These are phyloP conservation scores for Phoebastria nigripes DNA, from an alignment of 2,797 vertebrate species.

Conservation along the genomic window DNA sequence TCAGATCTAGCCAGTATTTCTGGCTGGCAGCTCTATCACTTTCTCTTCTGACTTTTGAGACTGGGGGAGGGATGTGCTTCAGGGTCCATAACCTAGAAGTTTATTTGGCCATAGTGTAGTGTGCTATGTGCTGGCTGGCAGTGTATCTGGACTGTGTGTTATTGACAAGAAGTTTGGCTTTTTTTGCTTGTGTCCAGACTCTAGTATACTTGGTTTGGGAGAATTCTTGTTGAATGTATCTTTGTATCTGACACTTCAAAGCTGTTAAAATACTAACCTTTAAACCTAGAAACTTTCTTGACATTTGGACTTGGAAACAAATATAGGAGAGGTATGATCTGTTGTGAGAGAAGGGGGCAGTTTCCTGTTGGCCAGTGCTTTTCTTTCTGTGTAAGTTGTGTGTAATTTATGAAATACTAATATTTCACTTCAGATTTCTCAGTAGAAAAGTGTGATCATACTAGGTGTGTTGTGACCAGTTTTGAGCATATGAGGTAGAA, in stretches of 20 bases:
- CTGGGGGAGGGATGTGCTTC: neutral
- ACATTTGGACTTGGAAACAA: neutral
- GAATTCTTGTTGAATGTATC: neutral
- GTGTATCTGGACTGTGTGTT: fast-evolving
- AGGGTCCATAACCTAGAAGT: neutral
- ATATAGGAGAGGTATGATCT: neutral
- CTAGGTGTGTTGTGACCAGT: neutral
- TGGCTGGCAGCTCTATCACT: fast-evolving
- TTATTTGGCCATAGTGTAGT: neutral
- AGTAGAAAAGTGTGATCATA: neutral
- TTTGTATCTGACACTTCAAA: neutral
- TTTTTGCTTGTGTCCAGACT: neutral
- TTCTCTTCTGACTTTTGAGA: neutral
- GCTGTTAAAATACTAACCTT: neutral
- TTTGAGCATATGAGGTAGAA: neutral
- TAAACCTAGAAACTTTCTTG: neutral
- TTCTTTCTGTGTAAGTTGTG: neutral
- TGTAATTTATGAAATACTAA: neutral
- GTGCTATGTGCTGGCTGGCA: neutral
- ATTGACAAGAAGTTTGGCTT: neutral
- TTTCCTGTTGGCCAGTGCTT: neutral
- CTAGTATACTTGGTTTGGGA: neutral
- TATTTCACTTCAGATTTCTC: neutral
- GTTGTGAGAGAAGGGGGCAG: neutral
- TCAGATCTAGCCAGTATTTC: neutral